Conservation (phyloP, 2,888 invertebrate genomes). For the Seira ritae region DNA sequence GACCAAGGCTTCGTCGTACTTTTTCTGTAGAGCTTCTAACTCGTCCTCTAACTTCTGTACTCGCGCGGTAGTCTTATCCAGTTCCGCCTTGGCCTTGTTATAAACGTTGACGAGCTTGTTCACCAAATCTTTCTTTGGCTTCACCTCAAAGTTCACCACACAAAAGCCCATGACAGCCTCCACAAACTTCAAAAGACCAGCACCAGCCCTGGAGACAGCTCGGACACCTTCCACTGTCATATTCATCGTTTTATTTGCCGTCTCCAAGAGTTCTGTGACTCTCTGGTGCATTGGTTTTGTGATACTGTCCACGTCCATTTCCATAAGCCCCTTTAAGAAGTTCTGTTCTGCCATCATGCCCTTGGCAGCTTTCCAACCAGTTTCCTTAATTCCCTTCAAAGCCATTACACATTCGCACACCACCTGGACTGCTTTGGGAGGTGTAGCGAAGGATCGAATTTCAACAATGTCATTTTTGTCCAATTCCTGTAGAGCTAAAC, state of each 20-base stretch:
- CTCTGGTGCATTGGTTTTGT: conserved; percentile 74
- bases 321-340: conserved; percentile 87
- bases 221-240: conserved; percentile 86
- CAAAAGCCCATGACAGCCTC: conserved; percentile 93
- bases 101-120: conserved; percentile 83
- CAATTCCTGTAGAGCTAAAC: conserved; percentile 86
- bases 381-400: conserved; percentile 87
- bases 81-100: conserved; percentile 78
- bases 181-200: conserved; percentile 89
- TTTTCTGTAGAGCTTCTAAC: conserved; percentile 82
- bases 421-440: conserved; percentile 84
- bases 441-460: conserved; percentile 88
- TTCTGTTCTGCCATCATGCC: conserved; percentile 94
- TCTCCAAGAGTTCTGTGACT: conserved; percentile 55
- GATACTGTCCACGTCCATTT: conserved; percentile 84
- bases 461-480: conserved; percentile 91
- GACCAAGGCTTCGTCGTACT: conserved; percentile 87
- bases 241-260: conserved; percentile 74
- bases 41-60: conserved; percentile 84
- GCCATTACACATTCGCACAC: conserved; percentile 94
- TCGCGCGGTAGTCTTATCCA: conserved; percentile 86
- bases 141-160: conserved; percentile 87
- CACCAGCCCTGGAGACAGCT: conserved; percentile 89
- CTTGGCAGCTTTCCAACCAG: conserved; percentile 93
- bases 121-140: conserved; percentile 83